These are phyloP conservation scores for Chrysogorgia sp. DNA, from an alignment of 92 coral and sea anemone genomes.

Conservation along the genomic window DNA sequence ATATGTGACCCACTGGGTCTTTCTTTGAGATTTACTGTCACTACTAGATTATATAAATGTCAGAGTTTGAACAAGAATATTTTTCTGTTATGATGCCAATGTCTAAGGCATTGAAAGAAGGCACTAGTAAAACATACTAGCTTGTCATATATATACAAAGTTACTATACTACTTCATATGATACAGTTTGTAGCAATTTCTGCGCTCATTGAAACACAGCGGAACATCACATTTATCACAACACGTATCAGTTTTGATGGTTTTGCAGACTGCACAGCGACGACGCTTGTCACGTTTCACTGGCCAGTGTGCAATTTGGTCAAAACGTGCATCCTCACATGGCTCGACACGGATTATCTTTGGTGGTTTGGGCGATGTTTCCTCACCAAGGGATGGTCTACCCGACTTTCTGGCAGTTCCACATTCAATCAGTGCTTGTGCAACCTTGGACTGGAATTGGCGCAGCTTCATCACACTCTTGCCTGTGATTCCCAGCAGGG, in stretches of 20 bases:
- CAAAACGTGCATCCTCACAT: slow-evolving; percentile 13
- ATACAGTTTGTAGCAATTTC: slow-evolving; percentile 20
- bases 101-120: neutral
- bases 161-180: slow-evolving; percentile 4
- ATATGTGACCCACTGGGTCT: slow-evolving; percentile 14
- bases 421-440: slow-evolving; percentile 2
- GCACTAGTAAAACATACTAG: slow-evolving; percentile 17
- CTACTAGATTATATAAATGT: slow-evolving; percentile 6
- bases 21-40: slow-evolving; percentile 1
- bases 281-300: slow-evolving; percentile 11
- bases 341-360: slow-evolving; percentile 19
- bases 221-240: slow-evolving; percentile 11
- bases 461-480: slow-evolving; percentile 19
- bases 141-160: neutral
- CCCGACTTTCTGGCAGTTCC: neutral
- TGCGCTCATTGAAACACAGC: slow-evolving; percentile 36
- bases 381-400: slow-evolving; percentile 21
- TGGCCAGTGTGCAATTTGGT: slow-evolving; percentile 25
- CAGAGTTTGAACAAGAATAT: slow-evolving; percentile 5
- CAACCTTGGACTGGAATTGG: slow-evolving; percentile 1
- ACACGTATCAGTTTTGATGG: slow-evolving; percentile 5
- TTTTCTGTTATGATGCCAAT: slow-evolving; percentile 17
- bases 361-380: neutral
- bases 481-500: neutral
- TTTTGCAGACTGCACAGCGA: slow-evolving; percentile 20